Evolutionary conservation across 1,140 invertebrate species (phyloP), one percentile per base, ranked within the genome.

Genomic region (Musca vetustissima): DNA sequence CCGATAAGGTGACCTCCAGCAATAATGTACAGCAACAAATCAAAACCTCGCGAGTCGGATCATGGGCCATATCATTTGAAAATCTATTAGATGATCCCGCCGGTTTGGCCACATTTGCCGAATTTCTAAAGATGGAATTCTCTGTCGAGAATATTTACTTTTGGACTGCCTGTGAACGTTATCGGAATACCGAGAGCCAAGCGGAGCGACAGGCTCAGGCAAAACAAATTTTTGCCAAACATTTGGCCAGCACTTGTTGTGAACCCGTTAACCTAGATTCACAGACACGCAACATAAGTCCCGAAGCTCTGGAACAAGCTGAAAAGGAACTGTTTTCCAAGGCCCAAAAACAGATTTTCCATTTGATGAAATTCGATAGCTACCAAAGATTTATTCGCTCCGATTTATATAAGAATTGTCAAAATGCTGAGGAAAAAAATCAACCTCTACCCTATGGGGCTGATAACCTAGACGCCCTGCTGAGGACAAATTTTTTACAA

Each of bases 331-430:
- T 95, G 15, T 97, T 97, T 84, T 83, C 88, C 25, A 90, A 92
- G 85, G 92, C 93, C 1, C 93, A 95, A 80, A 94, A 94, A 77
- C 93, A 98, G 85, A 96, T 98, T 68, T 98, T 96, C 83, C 97
- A 97, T 85, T 85, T 98, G 72, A 98, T 98, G 95, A 98, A 98
- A 83, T 97, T 97, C 83, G 97, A 98, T 84, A 96, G 94, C 84
- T 99, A 98, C 85, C 92, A 94, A 32, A 88, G 96, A 28, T 98
- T 98, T 83, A 87, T 98, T 28, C 93, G 95, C 76, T 97, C 95
- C 0, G 90, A 93, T 68, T 84, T 96, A 36, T 98, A 97, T 83
- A 93, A 94, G 75, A 89, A 91, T 74, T 96, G 93, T 83, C 83
- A 96, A 61, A 86, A 90, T 71, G 89, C 87, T 1, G 88, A 89